A percentile compares a stretch with the other conserved stretches of the same genome.
These are phyloP conservation scores for Oreochromis tanganicae DNA, from an alignment of 2,113 vertebrate genomes.

Conservation along the genomic window DNA sequence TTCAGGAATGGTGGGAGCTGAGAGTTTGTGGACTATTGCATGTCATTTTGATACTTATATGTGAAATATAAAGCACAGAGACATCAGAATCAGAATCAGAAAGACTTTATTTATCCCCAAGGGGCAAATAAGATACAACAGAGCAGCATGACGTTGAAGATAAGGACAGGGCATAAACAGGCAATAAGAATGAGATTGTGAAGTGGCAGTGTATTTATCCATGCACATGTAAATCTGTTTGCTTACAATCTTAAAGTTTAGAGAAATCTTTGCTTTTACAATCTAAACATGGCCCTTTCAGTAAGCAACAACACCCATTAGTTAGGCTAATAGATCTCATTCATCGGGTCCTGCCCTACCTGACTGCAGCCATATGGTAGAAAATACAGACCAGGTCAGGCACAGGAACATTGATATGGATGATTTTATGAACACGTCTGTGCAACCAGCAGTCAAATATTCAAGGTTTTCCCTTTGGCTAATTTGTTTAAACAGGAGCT, in stretches of 20 bases:
- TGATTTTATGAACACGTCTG: conserved; percentile 49
- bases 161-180: no score
- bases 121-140: no score
- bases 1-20: neutral
- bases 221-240: neutral
- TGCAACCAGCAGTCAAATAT: conserved; percentile 44
- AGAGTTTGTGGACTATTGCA: neutral
- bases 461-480: conserved; percentile 26
- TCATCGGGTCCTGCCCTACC: neutral
- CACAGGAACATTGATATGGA: conserved; percentile 53
- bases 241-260: neutral
- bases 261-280: neutral
- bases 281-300: neutral
- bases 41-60: neutral
- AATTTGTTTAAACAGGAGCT: conserved; percentile 67
- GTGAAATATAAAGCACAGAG: neutral
- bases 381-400: neutral
- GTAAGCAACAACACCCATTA: conserved; percentile 2
- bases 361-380: conserved; percentile 55
- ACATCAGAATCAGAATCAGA: no score
- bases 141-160: no score
- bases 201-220: neutral
- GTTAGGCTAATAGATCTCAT: conserved; percentile 14
- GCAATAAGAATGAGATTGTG: neutral
- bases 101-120: no score